phyloP scores from a whole-genome alignment of 2,797 vertebrate genomes.

The Cyclura pinguis region DNA sequence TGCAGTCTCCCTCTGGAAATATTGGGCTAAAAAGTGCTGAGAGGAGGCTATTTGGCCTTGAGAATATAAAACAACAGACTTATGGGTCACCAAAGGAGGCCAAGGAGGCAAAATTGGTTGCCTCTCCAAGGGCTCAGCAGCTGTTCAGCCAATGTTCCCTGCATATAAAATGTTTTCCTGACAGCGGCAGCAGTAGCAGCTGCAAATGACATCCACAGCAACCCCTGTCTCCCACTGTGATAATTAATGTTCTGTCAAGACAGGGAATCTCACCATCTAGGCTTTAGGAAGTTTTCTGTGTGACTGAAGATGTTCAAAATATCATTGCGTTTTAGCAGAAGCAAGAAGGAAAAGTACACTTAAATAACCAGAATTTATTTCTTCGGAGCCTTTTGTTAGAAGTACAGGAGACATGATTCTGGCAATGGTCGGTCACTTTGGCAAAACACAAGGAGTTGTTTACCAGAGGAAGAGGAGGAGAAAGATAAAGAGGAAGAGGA shows the following conservation, averaged over 20 bases:
- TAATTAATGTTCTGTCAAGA: slow-evolving; percentile 76
- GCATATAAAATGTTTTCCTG: slow-evolving; percentile 64
- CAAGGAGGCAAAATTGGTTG: slow-evolving; percentile 23
- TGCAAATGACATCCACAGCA: slow-evolving; percentile 51
- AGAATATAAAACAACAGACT: slow-evolving; percentile 49
- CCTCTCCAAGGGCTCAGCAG: slow-evolving; percentile 65
- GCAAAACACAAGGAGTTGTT: slow-evolving; percentile 30
- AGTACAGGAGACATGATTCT: background rate
- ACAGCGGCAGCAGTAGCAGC: slow-evolving; percentile 62
- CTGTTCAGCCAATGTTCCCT: slow-evolving; percentile 61
- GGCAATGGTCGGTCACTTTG: slow-evolving; percentile 33
- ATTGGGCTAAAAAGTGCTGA: slow-evolving; percentile 16
- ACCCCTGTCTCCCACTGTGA: slow-evolving; percentile 66
- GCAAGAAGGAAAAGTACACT: slow-evolving; percentile 17
- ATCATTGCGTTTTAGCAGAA: slow-evolving; percentile 38
- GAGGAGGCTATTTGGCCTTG: slow-evolving; percentile 22
- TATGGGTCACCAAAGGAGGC: slow-evolving; percentile 43
- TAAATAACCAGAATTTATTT: slow-evolving; percentile 7
- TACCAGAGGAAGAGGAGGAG: background rate
- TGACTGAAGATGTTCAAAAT: slow-evolving; percentile 60
- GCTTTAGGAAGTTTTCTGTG: slow-evolving; percentile 63
- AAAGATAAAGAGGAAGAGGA: background rate
- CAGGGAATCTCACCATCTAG: slow-evolving; percentile 44
- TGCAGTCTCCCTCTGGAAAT: slow-evolving; percentile 11
- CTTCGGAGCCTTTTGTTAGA: background rate